Evolutionary conservation across 1,140 invertebrate genomes (phyloP).

Genomic region (Hyles euphorbiae): DNA sequence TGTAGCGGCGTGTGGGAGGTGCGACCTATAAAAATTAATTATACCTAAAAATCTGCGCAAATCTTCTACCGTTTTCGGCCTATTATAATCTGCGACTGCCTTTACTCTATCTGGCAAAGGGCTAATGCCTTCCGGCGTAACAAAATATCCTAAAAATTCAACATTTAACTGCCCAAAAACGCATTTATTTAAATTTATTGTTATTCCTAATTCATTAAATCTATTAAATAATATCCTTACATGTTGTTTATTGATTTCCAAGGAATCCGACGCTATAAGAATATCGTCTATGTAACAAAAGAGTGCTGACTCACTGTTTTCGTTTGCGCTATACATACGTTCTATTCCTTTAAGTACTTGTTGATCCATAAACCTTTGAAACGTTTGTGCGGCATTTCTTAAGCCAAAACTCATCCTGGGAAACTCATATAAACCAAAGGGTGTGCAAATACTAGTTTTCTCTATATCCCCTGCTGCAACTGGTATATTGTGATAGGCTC

Average conservation of each 20-base stretch:
- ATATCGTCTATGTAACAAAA: conserved; percentile 16
- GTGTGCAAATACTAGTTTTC: too few species aligned
- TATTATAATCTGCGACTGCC: conserved; percentile 11
- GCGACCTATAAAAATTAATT: conserved; percentile 16
- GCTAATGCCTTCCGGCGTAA: conserved; percentile 1
- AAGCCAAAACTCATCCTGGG: too few species aligned
- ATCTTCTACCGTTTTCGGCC: conserved; percentile 8
- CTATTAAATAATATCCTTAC: background rate
- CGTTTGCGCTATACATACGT: conserved; percentile 1
- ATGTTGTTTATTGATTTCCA: background rate
- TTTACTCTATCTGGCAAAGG: conserved; percentile 22
- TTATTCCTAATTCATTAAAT: conserved; percentile 7
- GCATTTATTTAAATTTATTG: conserved; percentile 8
- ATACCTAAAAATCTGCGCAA: conserved; percentile 20
- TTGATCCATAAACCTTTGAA: conserved; percentile 13
- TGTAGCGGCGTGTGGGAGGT: conserved; percentile 27
- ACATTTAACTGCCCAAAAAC: background rate
- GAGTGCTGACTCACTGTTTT: too few species aligned
- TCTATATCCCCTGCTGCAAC: too few species aligned
- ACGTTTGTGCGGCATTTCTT: conserved; percentile 6
- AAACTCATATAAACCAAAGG: too few species aligned
- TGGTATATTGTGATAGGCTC: too few species aligned
- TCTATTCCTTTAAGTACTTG: conserved; percentile 10
- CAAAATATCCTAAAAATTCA: conserved; percentile 11
- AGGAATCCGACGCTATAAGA: conserved; percentile 2